Percentiles rank a stretch among this genome's conserved stretches.
These are phyloP conservation scores for Noctua fimbriata DNA, from an alignment of 2,888 invertebrate species.

Conservation along the genomic window DNA sequence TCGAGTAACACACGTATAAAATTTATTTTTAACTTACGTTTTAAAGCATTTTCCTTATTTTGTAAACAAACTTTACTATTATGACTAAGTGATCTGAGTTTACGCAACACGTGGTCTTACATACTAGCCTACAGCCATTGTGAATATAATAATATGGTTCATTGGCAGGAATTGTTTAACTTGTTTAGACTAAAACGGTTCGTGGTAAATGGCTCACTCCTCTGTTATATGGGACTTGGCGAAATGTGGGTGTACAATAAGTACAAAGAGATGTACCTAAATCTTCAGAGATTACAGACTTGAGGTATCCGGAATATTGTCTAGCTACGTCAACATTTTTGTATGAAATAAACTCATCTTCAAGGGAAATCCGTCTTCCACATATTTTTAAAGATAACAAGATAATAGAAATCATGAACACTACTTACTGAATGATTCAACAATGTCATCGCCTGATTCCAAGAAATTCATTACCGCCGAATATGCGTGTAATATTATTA, in stretches of 20 bases:
- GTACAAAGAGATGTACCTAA: neutral
- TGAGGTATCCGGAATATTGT: neutral
- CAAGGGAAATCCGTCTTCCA: neutral
- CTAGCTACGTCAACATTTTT: neutral
- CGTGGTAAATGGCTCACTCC: neutral
- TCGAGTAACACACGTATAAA: too few relatives aligned
- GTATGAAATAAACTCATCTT: constrained; percentile 8
- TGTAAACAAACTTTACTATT: constrained; percentile 25
- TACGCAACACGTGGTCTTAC: neutral
- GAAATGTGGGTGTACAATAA: neutral
- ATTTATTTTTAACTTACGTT: constrained; percentile 13
- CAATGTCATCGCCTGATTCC: constrained; percentile 38
- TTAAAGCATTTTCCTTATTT: constrained; percentile 20
- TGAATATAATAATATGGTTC: constrained; percentile 7
- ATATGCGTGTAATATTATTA: constrained; percentile 37
- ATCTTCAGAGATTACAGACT: neutral
- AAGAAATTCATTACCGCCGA: constrained; percentile 11
- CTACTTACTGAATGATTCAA: constrained; percentile 51
- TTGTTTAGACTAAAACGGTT: neutral
- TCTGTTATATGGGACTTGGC: neutral
- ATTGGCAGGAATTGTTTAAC: neutral
- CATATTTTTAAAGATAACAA: constrained; percentile 13
- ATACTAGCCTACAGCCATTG: neutral
- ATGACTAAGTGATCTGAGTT: neutral
- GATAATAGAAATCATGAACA: constrained; percentile 19